Evolutionary conservation across 2,797 vertebrate species (phyloP).

Genomic region (Prunella strophiata): DNA sequence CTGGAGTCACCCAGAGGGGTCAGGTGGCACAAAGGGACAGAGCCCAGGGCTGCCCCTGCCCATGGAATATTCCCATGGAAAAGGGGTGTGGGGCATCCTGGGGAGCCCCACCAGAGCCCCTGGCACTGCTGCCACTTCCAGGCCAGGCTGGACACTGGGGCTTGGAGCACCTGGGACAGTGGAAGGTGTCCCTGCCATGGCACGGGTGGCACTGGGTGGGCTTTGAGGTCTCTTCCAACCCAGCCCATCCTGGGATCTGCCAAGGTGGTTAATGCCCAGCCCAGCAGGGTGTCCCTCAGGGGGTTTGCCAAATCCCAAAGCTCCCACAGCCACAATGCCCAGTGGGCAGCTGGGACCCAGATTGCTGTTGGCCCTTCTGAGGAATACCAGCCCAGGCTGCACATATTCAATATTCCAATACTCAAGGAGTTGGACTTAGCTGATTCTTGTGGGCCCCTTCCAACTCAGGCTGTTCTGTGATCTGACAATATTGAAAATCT

Average conservation of each 20-base stretch:
- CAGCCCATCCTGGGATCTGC: neutral
- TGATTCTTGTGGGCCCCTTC: neutral
- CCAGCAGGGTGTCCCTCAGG: neutral
- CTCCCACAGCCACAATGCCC: neutral
- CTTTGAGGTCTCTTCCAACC: neutral
- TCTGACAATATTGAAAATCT: neutral
- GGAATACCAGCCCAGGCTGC: neutral
- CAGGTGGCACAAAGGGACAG: neutral
- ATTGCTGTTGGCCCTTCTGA: neutral
- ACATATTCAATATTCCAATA: neutral
- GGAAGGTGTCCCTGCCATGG: neutral
- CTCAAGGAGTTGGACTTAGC: neutral
- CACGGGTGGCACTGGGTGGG: neutral
- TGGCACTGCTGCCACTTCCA: accelerated
- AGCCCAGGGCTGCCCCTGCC: accelerated
- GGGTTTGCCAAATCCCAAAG: neutral
- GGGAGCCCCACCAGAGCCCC: neutral
- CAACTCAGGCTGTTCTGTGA: neutral
- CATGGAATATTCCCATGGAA: neutral
- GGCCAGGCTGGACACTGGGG: neutral
- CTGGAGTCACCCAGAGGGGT: accelerated
- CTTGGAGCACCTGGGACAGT: neutral
- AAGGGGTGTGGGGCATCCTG: neutral
- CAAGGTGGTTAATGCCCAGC: accelerated
- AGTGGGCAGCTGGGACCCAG: neutral